These are phyloP conservation scores for Ectemnius continuus DNA, from an alignment of 2,888 invertebrate genomes.

Conservation along the genomic window DNA sequence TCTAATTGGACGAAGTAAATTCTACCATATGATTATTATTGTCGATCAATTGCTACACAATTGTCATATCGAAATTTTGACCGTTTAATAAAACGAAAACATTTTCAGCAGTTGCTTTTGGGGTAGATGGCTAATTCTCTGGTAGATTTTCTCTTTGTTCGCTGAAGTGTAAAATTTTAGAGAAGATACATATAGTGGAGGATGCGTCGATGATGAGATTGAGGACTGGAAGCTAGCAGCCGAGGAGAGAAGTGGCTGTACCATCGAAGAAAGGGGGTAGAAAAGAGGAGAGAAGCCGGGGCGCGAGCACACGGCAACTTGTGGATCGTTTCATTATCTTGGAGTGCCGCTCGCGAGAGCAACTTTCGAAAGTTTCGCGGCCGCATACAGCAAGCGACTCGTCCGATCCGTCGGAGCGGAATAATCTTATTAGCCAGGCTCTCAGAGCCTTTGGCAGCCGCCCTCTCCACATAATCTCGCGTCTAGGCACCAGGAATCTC, in stretches of 20 bases:
- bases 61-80: too few relatives aligned
- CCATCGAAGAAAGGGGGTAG: not conserved
- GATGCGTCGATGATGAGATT: not conserved
- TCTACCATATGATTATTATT: too few relatives aligned
- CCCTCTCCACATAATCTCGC: slow-evolving; percentile 54
- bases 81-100: too few relatives aligned
- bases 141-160: too few relatives aligned
- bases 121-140: too few relatives aligned
- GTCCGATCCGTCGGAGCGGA: slow-evolving; percentile 65
- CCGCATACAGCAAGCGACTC: slow-evolving; percentile 46
- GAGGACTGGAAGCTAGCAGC: not conserved
- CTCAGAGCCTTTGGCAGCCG: slow-evolving; percentile 60
- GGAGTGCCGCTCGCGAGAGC: slow-evolving; percentile 66
- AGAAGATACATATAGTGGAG: too few relatives aligned
- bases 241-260: not conserved
- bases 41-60: too few relatives aligned
- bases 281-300: slow-evolving; percentile 9
- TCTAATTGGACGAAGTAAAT: too few relatives aligned
- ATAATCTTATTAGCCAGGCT: slow-evolving; percentile 66
- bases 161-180: too few relatives aligned
- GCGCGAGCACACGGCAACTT: slow-evolving; percentile 68
- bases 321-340: slow-evolving; percentile 75
- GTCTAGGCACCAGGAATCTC: slow-evolving; percentile 37
- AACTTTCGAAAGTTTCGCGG: slow-evolving; percentile 69
- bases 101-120: too few relatives aligned